Conservation (phyloP, 2,888 invertebrate species). For the Tuta absoluta region DNA sequence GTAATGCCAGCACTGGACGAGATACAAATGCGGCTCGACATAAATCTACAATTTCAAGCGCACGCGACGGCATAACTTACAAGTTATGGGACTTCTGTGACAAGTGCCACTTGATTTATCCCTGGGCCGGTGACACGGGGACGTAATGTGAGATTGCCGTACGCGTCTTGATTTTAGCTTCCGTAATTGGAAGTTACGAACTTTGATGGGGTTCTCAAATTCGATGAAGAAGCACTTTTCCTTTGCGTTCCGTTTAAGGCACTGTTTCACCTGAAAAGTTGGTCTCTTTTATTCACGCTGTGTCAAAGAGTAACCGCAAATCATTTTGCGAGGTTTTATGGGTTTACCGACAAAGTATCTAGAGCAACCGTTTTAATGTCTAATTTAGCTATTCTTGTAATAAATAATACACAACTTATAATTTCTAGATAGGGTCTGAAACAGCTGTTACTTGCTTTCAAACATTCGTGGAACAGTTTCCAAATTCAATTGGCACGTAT, state of each 20-base stretch:
- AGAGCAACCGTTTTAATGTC: too few species aligned
- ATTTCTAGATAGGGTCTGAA: too few species aligned
- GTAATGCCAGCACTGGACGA: slow-evolving; percentile 2
- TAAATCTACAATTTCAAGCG: slow-evolving; percentile 41
- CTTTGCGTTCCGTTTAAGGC: neutral
- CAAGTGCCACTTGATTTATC: slow-evolving; percentile 64
- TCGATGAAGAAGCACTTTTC: neutral
- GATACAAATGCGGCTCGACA: slow-evolving; percentile 22
- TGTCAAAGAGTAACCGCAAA: too few species aligned
- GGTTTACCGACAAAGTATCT: too few species aligned
- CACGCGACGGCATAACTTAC: slow-evolving; percentile 61
- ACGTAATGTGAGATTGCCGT: slow-evolving; percentile 38
- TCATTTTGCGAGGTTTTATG: too few species aligned
- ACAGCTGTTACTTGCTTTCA: too few species aligned
- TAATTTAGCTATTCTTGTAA: too few species aligned
- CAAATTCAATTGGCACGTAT: too few species aligned
- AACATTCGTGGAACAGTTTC: too few species aligned
- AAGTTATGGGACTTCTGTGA: slow-evolving; percentile 59
- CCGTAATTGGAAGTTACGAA: neutral
- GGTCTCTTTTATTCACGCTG: too few species aligned
- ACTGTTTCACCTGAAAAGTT: neutral
- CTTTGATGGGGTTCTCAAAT: slow-evolving; percentile 1
- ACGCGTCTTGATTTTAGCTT: slow-evolving; percentile 21
- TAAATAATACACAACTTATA: too few species aligned
- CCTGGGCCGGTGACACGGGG: slow-evolving; percentile 38